phyloP scores from a whole-genome alignment of 2,888 invertebrate genomes.

The Cantharis flavilabris region DNA sequence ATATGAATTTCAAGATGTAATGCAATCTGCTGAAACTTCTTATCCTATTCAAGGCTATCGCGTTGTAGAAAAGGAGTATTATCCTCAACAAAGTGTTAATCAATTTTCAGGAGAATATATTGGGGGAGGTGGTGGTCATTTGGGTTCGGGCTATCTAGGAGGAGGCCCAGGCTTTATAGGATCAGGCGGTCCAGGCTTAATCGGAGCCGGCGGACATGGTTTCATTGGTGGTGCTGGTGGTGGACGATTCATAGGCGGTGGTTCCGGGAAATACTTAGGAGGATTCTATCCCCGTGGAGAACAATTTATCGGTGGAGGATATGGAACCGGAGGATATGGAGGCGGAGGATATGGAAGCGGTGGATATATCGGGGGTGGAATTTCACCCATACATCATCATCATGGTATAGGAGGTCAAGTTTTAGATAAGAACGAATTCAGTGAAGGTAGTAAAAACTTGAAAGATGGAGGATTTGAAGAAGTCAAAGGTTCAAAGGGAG shows the following conservation, averaged over 20 bases:
- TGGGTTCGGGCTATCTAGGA: constrained; percentile 16
- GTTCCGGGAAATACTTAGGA: constrained; percentile 28
- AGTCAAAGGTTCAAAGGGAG: constrained; percentile 61
- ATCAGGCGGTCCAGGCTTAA: not conserved
- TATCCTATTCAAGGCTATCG: constrained; percentile 59
- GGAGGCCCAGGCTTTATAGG: constrained; percentile 15
- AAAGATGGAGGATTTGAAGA: constrained; percentile 62
- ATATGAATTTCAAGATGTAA: constrained; percentile 51
- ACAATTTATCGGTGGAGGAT: constrained; percentile 9
- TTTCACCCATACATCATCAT: constrained; percentile 35
- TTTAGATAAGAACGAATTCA: constrained; percentile 62
- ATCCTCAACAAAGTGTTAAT: constrained; percentile 48
- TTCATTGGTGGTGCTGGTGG: constrained; percentile 38
- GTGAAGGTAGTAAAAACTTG: constrained; percentile 62
- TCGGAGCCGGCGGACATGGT: not conserved
- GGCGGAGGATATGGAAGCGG: constrained; percentile 44
- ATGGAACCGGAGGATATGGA: constrained; percentile 6
- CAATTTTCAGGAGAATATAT: not conserved
- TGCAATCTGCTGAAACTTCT: constrained; percentile 51
- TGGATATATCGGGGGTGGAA: constrained; percentile 29
- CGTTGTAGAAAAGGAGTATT: constrained; percentile 64
- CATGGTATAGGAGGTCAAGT: constrained; percentile 49
- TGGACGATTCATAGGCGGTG: constrained; percentile 40
- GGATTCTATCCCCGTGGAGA: constrained; percentile 12
- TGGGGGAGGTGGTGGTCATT: not conserved